These are phyloP conservation scores for Zophobas atratus DNA, from an alignment of 1,140 invertebrate genomes.

Conservation along the genomic window DNA sequence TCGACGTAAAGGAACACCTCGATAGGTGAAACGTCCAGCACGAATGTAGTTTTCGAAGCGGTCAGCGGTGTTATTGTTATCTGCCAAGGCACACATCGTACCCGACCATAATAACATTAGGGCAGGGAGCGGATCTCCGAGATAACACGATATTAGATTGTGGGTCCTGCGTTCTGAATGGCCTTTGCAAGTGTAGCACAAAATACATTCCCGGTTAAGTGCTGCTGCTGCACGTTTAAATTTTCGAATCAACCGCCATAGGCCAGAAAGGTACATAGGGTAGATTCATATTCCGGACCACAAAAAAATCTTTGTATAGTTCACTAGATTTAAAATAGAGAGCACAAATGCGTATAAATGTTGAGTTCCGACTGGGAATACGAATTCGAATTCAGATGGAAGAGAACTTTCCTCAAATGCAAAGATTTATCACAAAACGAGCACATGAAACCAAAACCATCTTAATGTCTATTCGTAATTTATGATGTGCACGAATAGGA, in stretches of 20 bases:
- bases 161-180: slow-evolving; percentile 42
- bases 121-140: slow-evolving; percentile 43
- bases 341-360: no score
- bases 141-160: slow-evolving; percentile 46
- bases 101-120: slow-evolving; percentile 43
- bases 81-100: slow-evolving; percentile 44
- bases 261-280: no score
- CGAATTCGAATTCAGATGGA: no score
- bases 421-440: no score
- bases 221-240: slow-evolving; percentile 11
- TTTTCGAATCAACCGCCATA: slow-evolving; percentile 4
- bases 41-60: slow-evolving; percentile 1
- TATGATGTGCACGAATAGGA: no score
- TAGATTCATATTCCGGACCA: no score
- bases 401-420: no score
- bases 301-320: no score
- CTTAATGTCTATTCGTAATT: no score
- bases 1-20: slow-evolving; percentile 7
- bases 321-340: no score
- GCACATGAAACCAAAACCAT: no score
- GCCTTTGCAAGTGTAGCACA: slow-evolving; percentile 38
- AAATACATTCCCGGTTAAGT: slow-evolving; percentile 34
- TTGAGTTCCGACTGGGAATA: no score
- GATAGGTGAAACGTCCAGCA: slow-evolving; percentile 4
- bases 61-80: slow-evolving; percentile 39